Percentiles rank a stretch among this genome's conserved stretches.
Conservation (phyloP, 2,888 invertebrate genomes). For the Cataglyphis rosenhaueri region DNA sequence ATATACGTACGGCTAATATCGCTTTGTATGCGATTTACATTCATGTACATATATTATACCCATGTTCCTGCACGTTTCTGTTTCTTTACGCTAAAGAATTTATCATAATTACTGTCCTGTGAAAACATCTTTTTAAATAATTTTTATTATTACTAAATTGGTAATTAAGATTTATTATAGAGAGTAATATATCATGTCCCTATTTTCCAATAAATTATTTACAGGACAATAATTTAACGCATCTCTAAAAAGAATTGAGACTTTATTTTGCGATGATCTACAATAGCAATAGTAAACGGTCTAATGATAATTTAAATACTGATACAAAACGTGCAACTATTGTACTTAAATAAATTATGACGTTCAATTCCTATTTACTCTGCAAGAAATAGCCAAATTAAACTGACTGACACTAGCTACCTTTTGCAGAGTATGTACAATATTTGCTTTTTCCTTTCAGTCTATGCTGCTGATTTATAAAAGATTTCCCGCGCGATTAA, state of each 20-base stretch:
- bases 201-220: background rate
- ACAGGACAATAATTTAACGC: background rate
- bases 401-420: background rate
- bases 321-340: slow-evolving; percentile 35
- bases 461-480: slow-evolving; percentile 53
- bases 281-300: slow-evolving; percentile 17
- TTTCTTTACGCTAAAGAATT: background rate
- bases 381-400: slow-evolving; percentile 39
- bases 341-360: slow-evolving; percentile 29
- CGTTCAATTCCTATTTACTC: slow-evolving; percentile 44
- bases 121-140: slow-evolving; percentile 13
- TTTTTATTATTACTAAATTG: slow-evolving; percentile 19
- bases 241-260: slow-evolving; percentile 36
- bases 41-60: slow-evolving; percentile 28
- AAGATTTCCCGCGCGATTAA: slow-evolving; percentile 57
- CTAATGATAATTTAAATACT: slow-evolving; percentile 32
- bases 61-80: background rate
- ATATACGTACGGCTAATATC: slow-evolving; percentile 38
- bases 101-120: background rate
- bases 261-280: slow-evolving; percentile 34
- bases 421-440: slow-evolving; percentile 31
- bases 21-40: slow-evolving; percentile 52
- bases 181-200: background rate
- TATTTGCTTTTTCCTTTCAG: slow-evolving; percentile 11
- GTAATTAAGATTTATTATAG: background rate